Base-by-base conservation (phyloP, 2,888 invertebrate species). In the Zygaena filipendulae region DNA sequence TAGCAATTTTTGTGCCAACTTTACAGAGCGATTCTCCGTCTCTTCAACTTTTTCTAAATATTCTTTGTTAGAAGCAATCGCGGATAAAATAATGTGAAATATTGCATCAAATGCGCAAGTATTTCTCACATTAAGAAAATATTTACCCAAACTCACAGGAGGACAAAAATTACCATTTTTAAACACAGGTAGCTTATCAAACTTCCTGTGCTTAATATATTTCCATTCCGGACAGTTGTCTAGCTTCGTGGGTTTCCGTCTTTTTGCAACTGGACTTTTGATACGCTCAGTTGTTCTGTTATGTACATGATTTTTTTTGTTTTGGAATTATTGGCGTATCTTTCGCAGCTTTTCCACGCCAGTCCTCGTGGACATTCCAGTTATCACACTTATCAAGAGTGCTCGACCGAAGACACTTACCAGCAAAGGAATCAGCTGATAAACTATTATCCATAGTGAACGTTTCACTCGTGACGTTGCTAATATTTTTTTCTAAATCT, bases 171-270 rank as follows among this genome's bases (percentile, higher is more conserved):
- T 30, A 1, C 23, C 26, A 11, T 26, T 30, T n/a, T 19, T 9
- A 1, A 30, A n/a, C 2, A 31, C 9, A 2, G 27, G 11, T 6
- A 27, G 11, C 2, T 21, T 10, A 7, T 14, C 11, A 6, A 3
- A 18, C 9, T 20, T 14, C 3, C 14, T 10, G 5, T 22, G 11
- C 21, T 31, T 31, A 4, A 27, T 10, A 10, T 21, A 31, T 4
- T 25, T 21, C 30, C 30, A 30, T 16, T 25, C 25, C 3, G 22
- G 30, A 16, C 25, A 26, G n/a, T 31, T 11, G 3, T 27, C 24
- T 4, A 21, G 18, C 4, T n/a, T 27, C 3, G 14, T 24, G 3
- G 20, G 20, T n/a, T 27, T 27, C 7, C 1, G 3, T 2, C 14
- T n/a, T 9, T 31, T 31, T 20, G 0, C 21, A n/a, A 4, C 21